Percentiles rank a stretch among this genome's conserved stretches.
Conservation (phyloP, 2,888 invertebrate species). For the Brachyptera risi region DNA sequence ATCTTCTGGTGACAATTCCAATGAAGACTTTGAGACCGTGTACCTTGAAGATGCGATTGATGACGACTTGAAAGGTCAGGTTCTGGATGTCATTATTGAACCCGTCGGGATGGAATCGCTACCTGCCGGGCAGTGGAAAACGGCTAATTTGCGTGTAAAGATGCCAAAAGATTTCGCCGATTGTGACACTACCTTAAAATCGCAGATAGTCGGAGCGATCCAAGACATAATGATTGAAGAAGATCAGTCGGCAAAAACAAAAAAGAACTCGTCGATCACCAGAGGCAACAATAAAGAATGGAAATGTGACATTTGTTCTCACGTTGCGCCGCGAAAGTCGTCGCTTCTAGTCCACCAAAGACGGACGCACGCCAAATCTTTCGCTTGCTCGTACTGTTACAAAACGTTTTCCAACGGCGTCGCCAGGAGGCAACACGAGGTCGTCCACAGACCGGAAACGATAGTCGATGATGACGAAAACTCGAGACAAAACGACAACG, state of each 20-base stretch:
- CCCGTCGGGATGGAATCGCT: neutral
- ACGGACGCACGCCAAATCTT: slow-evolving; percentile 11
- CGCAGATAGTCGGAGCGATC: slow-evolving; percentile 27
- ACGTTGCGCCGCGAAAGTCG: slow-evolving; percentile 10
- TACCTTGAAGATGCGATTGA: neutral
- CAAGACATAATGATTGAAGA: slow-evolving; percentile 24
- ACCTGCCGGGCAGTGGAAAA: neutral
- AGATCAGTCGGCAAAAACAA: neutral
- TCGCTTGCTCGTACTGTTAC: slow-evolving; percentile 26
- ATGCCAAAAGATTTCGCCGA: slow-evolving; percentile 24
- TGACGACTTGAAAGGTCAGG: neutral
- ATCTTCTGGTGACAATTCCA: too few relatives aligned
- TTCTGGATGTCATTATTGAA: neutral
- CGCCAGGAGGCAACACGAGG: slow-evolving; percentile 20
- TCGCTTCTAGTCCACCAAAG: slow-evolving; percentile 21
- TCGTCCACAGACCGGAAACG: neutral
- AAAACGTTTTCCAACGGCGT: slow-evolving; percentile 17
- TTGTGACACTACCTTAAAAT: slow-evolving; percentile 22
- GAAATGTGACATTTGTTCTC: slow-evolving; percentile 28
- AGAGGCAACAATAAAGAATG: slow-evolving; percentile 1
- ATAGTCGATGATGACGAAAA: neutral
- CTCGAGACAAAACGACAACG: too few relatives aligned
- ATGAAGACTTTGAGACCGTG: neutral
- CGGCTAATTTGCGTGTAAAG: slow-evolving; percentile 22
- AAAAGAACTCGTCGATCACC: neutral